A percentile compares a stretch with the other conserved stretches of the same genome.
These are phyloP conservation scores for Araneus ventricosus DNA, from an alignment of 1,140 invertebrate species.

Conservation along the genomic window DNA sequence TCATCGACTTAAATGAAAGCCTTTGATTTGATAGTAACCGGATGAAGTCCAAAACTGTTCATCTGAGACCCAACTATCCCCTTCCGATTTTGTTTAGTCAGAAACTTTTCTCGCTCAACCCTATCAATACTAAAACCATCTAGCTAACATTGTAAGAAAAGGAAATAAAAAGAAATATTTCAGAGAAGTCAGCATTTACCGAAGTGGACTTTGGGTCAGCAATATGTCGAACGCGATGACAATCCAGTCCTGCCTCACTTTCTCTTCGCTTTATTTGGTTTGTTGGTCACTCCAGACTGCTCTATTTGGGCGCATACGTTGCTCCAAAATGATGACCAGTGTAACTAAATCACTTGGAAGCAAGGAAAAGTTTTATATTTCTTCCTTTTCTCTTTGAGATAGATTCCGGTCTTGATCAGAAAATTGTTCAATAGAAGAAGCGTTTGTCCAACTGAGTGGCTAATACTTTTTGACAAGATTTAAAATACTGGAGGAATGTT, in stretches of 20 bases:
- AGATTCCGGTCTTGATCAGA: background rate
- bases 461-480: background rate
- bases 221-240: slow-evolving; percentile 74
- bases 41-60: slow-evolving; percentile 51
- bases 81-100: slow-evolving; percentile 52
- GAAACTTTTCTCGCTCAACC: slow-evolving; percentile 15
- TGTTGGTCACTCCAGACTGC: slow-evolving; percentile 65
- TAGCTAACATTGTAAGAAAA: slow-evolving; percentile 12
- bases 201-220: slow-evolving; percentile 74
- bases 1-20: no score
- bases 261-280: slow-evolving; percentile 67
- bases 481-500: background rate
- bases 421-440: slow-evolving; percentile 22
- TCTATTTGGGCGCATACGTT: slow-evolving; percentile 62
- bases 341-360: slow-evolving; percentile 62
- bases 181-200: slow-evolving; percentile 70
- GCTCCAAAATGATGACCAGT: slow-evolving; percentile 69
- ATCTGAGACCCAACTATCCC: slow-evolving; percentile 5
- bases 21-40: background rate
- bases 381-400: background rate
- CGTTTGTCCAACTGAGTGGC: background rate
- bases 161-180: slow-evolving; percentile 68
- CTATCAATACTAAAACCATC: slow-evolving; percentile 53
- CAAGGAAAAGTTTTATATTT: slow-evolving; percentile 14
- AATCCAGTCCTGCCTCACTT: slow-evolving; percentile 51